These are phyloP conservation scores for Acanthaster planci DNA, from an alignment of 35 echinoderm and acorn worm species.

Conservation along the genomic window DNA sequence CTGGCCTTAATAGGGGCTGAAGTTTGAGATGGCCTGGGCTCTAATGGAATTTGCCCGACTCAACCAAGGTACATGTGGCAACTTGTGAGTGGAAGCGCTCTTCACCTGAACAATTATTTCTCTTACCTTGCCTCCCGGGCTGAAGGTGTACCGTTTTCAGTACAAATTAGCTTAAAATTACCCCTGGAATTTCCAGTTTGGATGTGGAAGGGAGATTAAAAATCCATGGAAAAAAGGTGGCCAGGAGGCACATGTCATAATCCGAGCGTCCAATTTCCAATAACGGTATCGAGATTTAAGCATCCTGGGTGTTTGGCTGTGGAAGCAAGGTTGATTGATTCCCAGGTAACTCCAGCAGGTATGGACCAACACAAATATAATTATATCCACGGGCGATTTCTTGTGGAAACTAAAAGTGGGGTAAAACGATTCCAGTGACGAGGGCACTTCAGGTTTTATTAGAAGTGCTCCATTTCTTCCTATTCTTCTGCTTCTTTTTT, in stretches of 20 bases:
- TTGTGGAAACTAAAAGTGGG: conserved; percentile 1
- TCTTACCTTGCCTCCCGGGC: background rate
- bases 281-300: background rate
- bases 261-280: conserved; percentile 24
- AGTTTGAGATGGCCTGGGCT: background rate
- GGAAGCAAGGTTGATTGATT: conserved; percentile 23
- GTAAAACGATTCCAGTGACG: background rate
- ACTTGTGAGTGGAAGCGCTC: background rate
- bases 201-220: background rate
- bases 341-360: conserved; percentile 25
- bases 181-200: background rate
- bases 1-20: background rate
- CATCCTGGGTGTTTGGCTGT: background rate
- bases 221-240: conserved; percentile 4
- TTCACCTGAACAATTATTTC: background rate
- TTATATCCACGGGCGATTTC: conserved; percentile 7
- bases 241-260: conserved; percentile 8
- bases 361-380: conserved; percentile 9
- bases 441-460: too few relatives aligned
- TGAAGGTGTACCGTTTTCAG: conserved; percentile 12
- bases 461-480: too few relatives aligned
- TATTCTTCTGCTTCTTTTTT: too few relatives aligned
- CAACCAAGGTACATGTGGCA: background rate
- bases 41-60: conserved; percentile 11
- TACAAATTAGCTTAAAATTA: conserved; percentile 30